Evolutionary conservation across 2,888 invertebrate species (phyloP).

Genomic region (Taenaris catops): DNA sequence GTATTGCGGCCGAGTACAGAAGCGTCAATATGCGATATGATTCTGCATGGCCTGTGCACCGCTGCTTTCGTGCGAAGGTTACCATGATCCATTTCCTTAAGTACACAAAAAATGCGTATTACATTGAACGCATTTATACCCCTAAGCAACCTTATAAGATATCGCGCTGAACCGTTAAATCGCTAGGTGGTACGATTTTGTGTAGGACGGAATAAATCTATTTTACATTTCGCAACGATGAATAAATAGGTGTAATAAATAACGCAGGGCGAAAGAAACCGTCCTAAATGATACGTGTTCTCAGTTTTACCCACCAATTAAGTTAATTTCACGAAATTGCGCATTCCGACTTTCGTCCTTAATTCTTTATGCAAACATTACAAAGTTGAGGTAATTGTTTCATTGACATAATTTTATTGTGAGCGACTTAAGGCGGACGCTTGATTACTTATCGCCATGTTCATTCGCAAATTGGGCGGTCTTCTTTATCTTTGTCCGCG

Average conservation of each 20-base stretch:
- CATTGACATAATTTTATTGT: slow-evolving; percentile 22
- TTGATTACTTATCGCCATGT: slow-evolving; percentile 3
- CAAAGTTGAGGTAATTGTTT: slow-evolving; percentile 21
- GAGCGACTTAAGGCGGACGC: slow-evolving; percentile 7
- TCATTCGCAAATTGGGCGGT: slow-evolving; percentile 6
- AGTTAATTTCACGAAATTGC: slow-evolving; percentile 23
- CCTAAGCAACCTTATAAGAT: too few species aligned
- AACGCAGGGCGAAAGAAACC: neutral
- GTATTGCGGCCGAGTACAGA: neutral
- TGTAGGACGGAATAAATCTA: too few species aligned
- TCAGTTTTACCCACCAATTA: slow-evolving; percentile 19
- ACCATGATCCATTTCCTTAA: too few species aligned
- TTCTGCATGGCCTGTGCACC: too few species aligned
- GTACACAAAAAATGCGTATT: too few species aligned
- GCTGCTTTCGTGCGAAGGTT: too few species aligned
- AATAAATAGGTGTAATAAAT: too few species aligned
- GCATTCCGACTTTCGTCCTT: slow-evolving; percentile 19
- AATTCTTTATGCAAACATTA: slow-evolving; percentile 26
- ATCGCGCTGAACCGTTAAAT: too few species aligned
- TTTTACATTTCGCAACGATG: too few species aligned
- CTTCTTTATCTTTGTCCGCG: slow-evolving; percentile 2
- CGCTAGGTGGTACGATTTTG: too few species aligned
- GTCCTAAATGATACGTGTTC: slow-evolving; percentile 7
- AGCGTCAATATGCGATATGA: too few species aligned
- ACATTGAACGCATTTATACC: too few species aligned